Evolutionary conservation across 2,797 vertebrate species (phyloP).

Genomic region (Peromyscus attwateri): DNA sequence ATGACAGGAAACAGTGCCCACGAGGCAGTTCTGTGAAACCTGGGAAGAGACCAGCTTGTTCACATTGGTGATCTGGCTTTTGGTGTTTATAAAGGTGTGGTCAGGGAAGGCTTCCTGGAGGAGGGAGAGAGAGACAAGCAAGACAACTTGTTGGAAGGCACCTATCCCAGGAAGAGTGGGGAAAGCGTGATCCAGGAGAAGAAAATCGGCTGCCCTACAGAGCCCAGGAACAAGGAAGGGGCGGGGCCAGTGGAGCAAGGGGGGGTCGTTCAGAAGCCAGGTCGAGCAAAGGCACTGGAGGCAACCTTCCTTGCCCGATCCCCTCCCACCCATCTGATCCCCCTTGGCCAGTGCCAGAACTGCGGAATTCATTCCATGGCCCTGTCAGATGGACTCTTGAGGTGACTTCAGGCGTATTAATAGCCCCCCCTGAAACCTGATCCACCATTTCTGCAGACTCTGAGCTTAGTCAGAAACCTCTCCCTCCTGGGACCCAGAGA

Average conservation of each 20-base stretch:
- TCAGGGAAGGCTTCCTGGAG: conserved; percentile 63
- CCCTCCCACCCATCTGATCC: not conserved
- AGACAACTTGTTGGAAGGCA: not conserved
- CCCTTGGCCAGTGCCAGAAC: not conserved
- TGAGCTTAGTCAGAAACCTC: conserved; percentile 69
- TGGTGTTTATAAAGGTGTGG: not conserved
- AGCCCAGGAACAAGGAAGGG: not conserved
- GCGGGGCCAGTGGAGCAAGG: not conserved
- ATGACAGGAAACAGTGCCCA: not conserved
- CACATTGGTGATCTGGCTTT: not conserved
- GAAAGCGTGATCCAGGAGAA: not conserved
- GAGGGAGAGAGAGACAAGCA: not conserved
- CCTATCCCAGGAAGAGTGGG: not conserved
- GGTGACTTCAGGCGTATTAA: conserved; percentile 63
- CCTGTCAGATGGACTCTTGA: conserved; percentile 10
- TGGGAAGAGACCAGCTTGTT: not conserved
- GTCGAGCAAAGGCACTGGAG: not conserved
- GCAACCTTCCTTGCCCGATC: not conserved
- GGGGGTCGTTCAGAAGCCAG: rapidly evolving
- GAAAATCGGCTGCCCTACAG: not conserved
- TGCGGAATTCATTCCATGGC: not conserved
- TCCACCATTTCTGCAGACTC: conserved; percentile 49
- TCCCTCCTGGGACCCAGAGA: conserved; percentile 53
- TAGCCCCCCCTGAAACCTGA: conserved; percentile 71
- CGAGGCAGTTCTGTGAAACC: not conserved